Base-by-base conservation (phyloP, 2,797 vertebrate species). In the Gadopsis bispinosus region DNA sequence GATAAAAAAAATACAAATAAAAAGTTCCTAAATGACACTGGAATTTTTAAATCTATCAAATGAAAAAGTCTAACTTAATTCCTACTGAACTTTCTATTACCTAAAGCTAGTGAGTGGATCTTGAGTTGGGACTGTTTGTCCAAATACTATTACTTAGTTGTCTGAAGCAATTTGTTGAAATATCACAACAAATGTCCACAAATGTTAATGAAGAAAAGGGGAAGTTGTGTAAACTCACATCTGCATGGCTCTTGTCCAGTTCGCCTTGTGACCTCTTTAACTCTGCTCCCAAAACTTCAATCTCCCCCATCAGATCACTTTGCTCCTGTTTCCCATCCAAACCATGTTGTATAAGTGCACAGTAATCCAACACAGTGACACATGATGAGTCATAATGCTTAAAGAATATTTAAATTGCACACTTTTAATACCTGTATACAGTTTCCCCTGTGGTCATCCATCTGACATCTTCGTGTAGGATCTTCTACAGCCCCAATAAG, bases 181-280 rank as follows among this genome's bases (percentile, higher is more conserved):
- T 26, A 14, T 8, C 17, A 65, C 22, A 63, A 22, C 19, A 54
- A 60, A 68, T n/a, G 4, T 47, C 19, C 59, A 22, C 17, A 54
- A 50, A 68, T 47, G 2, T 60, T 8, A n/a, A 55, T 4, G 7
- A 69, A 22, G 7, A 47, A 47, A 39, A 80, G n/a, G 0, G 14
- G 14, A 74, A 37, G 33, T 19, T 19, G 0, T 54, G 47, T 48
- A 7, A 61, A 64, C 86, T 78, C 89, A 96, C 96, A 84, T 96
- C 94, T 41, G 29, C 70, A 53, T 83, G 88, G 58, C 87, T 90
- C 58, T 92, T 91, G 65, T 94, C 91, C 83, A 96, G 84, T 78
- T 95, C 90, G 11, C 91, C 88, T 59, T n/a, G 76, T 62, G 88
- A 91, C 31, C 29, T 83, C 62, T 92, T 90, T 35, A 94, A 84